phyloP scores from a whole-genome alignment of 2,113 vertebrate species.

The Genyomyrus donnyi region DNA sequence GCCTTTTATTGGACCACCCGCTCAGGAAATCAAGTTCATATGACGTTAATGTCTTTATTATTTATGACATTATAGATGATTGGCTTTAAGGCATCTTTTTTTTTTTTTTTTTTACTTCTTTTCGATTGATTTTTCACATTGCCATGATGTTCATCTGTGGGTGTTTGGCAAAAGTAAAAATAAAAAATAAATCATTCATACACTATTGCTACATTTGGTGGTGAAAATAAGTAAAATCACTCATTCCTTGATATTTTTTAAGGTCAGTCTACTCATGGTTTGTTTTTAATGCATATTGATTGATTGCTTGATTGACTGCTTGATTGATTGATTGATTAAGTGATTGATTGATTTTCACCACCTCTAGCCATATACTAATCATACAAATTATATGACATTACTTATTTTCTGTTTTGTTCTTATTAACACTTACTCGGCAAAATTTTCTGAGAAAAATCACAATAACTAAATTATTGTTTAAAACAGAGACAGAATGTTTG shows the following conservation, averaged over 20 bases:
- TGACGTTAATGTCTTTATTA: constrained; percentile 70
- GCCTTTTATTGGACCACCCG: constrained; percentile 63
- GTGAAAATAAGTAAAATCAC: neutral
- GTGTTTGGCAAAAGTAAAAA: neutral
- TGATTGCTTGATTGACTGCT: neutral
- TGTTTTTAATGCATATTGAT: neutral
- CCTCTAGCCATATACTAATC: neutral
- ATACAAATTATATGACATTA: neutral
- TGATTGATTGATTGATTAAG: neutral
- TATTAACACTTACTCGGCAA: neutral
- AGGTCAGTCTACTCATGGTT: neutral
- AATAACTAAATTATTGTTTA: neutral
- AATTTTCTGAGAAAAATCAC: neutral
- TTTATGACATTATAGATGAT: constrained; percentile 61
- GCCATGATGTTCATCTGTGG: constrained; percentile 45
- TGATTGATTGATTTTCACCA: neutral
- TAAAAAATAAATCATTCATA: neutral
- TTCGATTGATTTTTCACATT: constrained; percentile 51
- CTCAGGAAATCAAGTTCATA: constrained; percentile 67
- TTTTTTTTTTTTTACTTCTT: constrained; percentile 44
- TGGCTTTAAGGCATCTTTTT: constrained; percentile 50
- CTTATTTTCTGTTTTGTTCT: neutral
- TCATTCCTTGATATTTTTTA: neutral
- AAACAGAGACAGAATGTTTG: neutral
- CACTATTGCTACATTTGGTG: neutral